phyloP scores from a whole-genome alignment of 2,113 vertebrate species.

The Megaleporinus macrocephalus region DNA sequence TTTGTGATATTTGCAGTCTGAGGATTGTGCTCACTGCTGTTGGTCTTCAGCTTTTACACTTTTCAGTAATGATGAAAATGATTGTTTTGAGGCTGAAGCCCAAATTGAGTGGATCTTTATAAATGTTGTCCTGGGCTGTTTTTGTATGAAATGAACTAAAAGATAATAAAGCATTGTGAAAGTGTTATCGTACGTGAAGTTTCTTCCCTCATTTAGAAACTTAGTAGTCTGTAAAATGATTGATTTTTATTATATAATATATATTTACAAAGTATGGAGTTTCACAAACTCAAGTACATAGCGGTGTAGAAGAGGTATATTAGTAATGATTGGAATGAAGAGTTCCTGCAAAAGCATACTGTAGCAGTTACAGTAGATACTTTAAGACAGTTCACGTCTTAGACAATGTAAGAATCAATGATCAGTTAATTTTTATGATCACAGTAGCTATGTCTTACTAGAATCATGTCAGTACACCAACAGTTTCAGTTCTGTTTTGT shows the following conservation, averaged over 20 bases:
- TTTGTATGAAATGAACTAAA: background rate
- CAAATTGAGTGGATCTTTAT: too few species aligned
- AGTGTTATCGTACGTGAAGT: background rate
- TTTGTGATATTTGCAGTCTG: background rate
- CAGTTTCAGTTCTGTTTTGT: background rate
- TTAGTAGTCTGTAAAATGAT: too few species aligned
- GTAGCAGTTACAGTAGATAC: background rate
- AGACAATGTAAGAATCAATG: background rate
- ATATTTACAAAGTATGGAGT: background rate
- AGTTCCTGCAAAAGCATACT: too few species aligned
- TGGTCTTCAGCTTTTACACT: background rate
- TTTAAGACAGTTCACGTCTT: background rate
- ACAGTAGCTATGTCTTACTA: background rate
- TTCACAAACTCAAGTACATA: background rate
- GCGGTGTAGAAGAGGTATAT: background rate
- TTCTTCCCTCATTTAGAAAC: too few species aligned
- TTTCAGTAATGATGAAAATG: background rate
- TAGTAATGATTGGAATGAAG: background rate
- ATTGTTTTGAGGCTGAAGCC: background rate
- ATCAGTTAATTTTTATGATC: background rate
- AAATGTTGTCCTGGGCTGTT: background rate
- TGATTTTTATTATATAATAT: background rate
- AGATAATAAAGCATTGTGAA: constrained; percentile 26
- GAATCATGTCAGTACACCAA: background rate
- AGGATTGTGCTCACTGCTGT: background rate